These are phyloP conservation scores for Poeciliopsis paucimaculata DNA, from an alignment of 2,797 vertebrate species.

Conservation along the genomic window DNA sequence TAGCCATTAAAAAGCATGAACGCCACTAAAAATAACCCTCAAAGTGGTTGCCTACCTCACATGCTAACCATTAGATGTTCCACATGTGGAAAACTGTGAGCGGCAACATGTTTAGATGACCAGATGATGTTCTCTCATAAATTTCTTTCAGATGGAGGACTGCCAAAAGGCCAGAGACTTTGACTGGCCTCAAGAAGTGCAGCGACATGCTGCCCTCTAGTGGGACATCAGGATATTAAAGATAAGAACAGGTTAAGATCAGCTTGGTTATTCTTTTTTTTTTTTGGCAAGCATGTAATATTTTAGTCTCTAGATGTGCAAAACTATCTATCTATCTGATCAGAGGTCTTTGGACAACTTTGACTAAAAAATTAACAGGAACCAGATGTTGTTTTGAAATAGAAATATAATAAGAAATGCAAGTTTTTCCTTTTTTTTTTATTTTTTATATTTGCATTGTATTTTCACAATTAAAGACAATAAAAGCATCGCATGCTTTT, in stretches of 20 bases:
- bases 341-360: no score
- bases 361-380: no score
- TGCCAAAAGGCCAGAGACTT: constrained; percentile 1
- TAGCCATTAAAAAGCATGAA: constrained; percentile 57
- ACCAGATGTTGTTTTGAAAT: no score
- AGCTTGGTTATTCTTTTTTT: background rate
- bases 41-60: constrained; percentile 59
- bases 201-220: constrained; percentile 35
- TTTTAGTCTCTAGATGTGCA: background rate
- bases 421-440: no score
- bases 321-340: background rate
- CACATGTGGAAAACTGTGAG: constrained; percentile 56
- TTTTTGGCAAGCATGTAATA: background rate
- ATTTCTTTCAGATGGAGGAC: constrained; percentile 4
- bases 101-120: constrained; percentile 14
- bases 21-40: constrained; percentile 63
- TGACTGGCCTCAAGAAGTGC: background rate
- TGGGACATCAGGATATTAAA: constrained; percentile 18
- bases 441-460: no score
- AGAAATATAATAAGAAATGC: no score
- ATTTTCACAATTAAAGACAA: no score
- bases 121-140: constrained; percentile 5
- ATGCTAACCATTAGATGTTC: constrained; percentile 59
- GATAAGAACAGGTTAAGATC: background rate
- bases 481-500: no score